These are phyloP conservation scores for Trilocha varians DNA, from an alignment of 2,888 invertebrate species.

Conservation along the genomic window DNA sequence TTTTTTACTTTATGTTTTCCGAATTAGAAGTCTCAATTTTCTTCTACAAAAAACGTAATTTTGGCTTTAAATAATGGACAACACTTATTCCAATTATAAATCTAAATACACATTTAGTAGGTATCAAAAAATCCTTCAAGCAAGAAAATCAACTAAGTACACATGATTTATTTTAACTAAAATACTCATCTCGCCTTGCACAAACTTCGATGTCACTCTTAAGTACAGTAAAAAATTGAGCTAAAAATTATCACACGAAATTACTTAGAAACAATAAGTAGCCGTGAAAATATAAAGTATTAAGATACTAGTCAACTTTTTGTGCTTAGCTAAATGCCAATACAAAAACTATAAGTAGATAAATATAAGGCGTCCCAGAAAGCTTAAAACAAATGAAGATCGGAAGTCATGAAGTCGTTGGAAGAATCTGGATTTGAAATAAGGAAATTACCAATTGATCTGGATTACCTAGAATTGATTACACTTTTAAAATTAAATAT, in stretches of 20 bases:
- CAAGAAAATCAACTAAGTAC: neutral
- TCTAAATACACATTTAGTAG: neutral
- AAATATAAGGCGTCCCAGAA: neutral
- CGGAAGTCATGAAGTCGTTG: too few relatives aligned
- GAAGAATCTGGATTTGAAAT: too few relatives aligned
- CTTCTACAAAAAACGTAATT: too few relatives aligned
- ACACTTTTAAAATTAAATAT: too few relatives aligned
- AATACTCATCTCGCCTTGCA: neutral
- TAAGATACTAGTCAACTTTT: slow-evolving; percentile 22
- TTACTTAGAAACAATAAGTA: slow-evolving; percentile 48
- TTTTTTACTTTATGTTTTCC: too few relatives aligned
- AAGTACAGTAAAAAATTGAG: slow-evolving; percentile 59
- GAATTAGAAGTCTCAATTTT: too few relatives aligned
- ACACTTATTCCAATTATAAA: too few relatives aligned
- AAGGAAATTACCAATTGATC: too few relatives aligned
- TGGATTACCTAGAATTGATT: too few relatives aligned
- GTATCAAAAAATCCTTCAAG: neutral
- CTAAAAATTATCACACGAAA: slow-evolving; percentile 52
- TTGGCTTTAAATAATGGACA: too few relatives aligned
- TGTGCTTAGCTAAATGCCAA: neutral
- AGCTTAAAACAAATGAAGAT: too few relatives aligned
- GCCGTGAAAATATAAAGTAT: slow-evolving; percentile 36
- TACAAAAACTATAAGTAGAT: neutral
- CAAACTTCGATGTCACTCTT: slow-evolving; percentile 43
- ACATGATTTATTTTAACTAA: neutral